phyloP scores from a whole-genome alignment of 92 coral and sea anemone genomes.

The Parazoanthus swiftii region DNA sequence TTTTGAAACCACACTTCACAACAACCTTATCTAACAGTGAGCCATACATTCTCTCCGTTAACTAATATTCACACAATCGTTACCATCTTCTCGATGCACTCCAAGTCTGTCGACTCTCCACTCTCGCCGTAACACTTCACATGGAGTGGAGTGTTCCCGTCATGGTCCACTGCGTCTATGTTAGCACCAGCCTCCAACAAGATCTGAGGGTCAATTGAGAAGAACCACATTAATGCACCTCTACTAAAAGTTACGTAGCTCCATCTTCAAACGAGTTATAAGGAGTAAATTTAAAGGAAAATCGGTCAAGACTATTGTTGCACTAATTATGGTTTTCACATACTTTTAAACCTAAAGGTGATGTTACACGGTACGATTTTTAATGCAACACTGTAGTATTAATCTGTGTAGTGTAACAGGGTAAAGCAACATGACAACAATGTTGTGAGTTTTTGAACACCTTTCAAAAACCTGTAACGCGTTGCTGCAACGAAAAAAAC shows the following conservation, averaged over 20 bases:
- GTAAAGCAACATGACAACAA: too few relatives aligned
- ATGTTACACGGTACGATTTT: too few relatives aligned
- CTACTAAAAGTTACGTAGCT: background rate
- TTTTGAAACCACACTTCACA: too few relatives aligned
- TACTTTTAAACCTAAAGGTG: background rate
- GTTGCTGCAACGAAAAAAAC: too few relatives aligned
- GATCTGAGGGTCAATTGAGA: conserved; percentile 44
- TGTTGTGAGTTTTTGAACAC: too few relatives aligned
- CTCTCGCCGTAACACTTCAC: conserved; percentile 96
- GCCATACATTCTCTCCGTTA: background rate
- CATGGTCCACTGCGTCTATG: conserved; percentile 85
- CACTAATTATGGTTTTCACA: too few relatives aligned
- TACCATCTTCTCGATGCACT: conserved; percentile 91
- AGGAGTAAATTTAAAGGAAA: background rate
- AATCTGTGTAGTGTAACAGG: too few relatives aligned
- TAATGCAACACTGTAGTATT: too few relatives aligned
- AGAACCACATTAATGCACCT: background rate
- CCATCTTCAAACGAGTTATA: background rate
- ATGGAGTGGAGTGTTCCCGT: conserved; percentile 95
- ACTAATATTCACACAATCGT: background rate
- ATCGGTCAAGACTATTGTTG: too few relatives aligned
- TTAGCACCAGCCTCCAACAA: conserved; percentile 92
- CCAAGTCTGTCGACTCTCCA: conserved; percentile 87
- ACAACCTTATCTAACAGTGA: too few relatives aligned
- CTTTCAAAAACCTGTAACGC: too few relatives aligned